Conservation (phyloP, 2,888 invertebrate genomes). For the Chrysolina americana region DNA sequence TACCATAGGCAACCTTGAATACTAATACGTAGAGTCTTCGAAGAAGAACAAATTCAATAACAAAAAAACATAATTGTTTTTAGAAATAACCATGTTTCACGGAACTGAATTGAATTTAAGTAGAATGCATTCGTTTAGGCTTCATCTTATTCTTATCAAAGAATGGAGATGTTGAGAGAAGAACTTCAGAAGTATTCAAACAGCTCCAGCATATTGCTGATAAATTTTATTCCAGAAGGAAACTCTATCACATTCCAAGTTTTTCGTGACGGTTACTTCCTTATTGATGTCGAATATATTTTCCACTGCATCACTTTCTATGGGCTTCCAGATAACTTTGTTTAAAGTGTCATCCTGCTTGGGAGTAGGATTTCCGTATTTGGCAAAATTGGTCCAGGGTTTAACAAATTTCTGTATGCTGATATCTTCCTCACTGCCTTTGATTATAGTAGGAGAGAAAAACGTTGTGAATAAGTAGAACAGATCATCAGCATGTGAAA, state of each 20-base stretch:
- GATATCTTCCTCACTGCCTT: conserved; percentile 57
- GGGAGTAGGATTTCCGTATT: conserved; percentile 60
- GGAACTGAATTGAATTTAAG: no score
- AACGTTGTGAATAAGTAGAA: conserved; percentile 60
- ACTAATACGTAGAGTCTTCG: no score
- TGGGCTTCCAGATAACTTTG: conserved; percentile 59
- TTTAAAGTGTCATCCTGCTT: conserved; percentile 52
- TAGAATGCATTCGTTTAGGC: no score
- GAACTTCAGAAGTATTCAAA: background rate
- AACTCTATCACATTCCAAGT: conserved; percentile 60
- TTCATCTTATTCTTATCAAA: no score
- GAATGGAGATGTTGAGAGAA: no score
- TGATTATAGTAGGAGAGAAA: conserved; percentile 49
- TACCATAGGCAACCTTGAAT: no score
- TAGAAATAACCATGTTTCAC: no score
- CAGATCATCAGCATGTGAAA: conserved; percentile 63
- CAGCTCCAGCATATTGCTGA: conserved; percentile 35
- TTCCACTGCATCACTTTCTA: conserved; percentile 52
- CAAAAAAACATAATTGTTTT: no score
- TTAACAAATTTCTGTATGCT: conserved; percentile 60
- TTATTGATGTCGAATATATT: conserved; percentile 61
- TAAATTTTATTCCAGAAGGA: conserved; percentile 62
- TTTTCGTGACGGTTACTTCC: conserved; percentile 53
- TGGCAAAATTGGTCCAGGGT: conserved; percentile 65
- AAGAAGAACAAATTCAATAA: no score